These are phyloP conservation scores for Prietella phreatophila DNA, from an alignment of 2,113 vertebrate species.

Conservation along the genomic window DNA sequence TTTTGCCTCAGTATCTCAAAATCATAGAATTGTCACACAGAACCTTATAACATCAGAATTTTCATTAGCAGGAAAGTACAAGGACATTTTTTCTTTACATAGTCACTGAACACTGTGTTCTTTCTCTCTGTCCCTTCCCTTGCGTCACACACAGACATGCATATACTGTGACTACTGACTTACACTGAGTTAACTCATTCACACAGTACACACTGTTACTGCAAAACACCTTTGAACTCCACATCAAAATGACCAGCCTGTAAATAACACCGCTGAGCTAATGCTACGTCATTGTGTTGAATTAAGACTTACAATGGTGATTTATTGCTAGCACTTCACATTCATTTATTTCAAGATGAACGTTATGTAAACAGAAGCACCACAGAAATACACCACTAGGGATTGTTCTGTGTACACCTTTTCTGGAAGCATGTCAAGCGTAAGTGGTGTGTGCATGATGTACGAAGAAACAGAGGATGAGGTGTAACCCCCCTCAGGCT, in stretches of 20 bases:
- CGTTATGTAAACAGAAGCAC: background rate
- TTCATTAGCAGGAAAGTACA: background rate
- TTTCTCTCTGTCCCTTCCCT: background rate
- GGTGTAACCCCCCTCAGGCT: constrained; percentile 19
- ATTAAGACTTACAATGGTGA: background rate
- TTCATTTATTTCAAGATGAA: background rate
- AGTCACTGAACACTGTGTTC: constrained; percentile 18
- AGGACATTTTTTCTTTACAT: background rate
- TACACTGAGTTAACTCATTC: background rate
- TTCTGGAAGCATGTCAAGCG: background rate
- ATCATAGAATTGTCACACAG: background rate
- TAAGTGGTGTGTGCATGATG: background rate
- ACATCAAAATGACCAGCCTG: background rate
- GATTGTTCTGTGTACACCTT: background rate
- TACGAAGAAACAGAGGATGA: constrained; percentile 24
- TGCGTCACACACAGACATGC: background rate
- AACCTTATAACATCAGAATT: background rate
- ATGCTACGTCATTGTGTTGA: background rate
- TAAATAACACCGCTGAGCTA: background rate
- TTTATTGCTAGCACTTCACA: background rate
- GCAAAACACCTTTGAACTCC: background rate
- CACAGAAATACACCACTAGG: background rate
- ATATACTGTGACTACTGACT: background rate
- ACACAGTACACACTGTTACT: constrained; percentile 10
- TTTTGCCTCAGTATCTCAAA: background rate